Base-by-base conservation (phyloP, 2,888 invertebrate species). In the Corythucha ciliata region DNA sequence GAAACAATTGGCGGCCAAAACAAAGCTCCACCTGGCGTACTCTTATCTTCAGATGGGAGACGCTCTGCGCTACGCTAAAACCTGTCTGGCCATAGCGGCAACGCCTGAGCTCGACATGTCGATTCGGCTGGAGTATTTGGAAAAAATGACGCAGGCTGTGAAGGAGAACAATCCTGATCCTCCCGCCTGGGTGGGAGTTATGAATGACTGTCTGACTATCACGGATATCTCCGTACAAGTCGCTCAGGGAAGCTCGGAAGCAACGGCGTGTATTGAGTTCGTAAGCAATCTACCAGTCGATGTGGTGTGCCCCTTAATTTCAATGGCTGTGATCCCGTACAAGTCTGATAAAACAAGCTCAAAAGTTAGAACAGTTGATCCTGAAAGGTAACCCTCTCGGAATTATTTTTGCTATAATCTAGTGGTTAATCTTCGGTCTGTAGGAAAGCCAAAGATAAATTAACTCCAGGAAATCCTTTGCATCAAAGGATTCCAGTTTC, bases 1-100 rank as follows among this genome's bases (percentile, higher is more conserved):
- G 94, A 73, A 74, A 51, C 77, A 81, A 48, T 72, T 94, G 29
- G 86, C 84, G 0, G 83, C 84, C 0, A 83, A 87, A 65, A 89
- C 88, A 0, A 76, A 88, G 57, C 69, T 90, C 0, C 85, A 91
- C 62, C 69, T 94, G 32, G 87, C 89, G 0, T 79, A 83, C 40
- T 92, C 91, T 59, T 88, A 89, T 63, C 78, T 81, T 58, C 79
- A 81, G 64, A 82, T 88, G 73, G 77, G 78, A 16, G 89, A 92
- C 65, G 73, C 73, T 45, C 68, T 62, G 65, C 80, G 80, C 63
- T 85, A 83, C 64, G 78, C 81, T 46, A 82, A 82, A 69, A 79
- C 82, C 52, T 85, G 87, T 66, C 81, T 84, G 41, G 79, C 82
- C 49, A 81, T 91, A 57, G 81, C 88, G 5, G 79, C 87, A 58